phyloP scores from a whole-genome alignment of 2,888 invertebrate genomes.

The Cyaniris semiargus region DNA sequence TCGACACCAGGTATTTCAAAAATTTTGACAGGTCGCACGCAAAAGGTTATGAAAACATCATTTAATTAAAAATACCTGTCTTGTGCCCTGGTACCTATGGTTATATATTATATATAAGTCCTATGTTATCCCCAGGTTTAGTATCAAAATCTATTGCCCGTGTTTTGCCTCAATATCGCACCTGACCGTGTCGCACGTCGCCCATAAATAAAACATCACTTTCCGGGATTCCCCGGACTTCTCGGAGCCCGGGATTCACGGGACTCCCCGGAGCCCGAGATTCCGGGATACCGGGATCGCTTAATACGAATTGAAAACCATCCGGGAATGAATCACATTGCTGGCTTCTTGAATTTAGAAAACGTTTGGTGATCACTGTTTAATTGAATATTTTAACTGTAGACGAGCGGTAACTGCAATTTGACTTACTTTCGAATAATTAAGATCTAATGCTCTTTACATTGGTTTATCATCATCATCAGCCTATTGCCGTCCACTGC shows the following conservation, averaged over 20 bases:
- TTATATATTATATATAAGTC: neutral
- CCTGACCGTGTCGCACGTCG: neutral
- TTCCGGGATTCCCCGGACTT: neutral
- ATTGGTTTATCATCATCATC: too few relatives aligned
- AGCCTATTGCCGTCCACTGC: too few relatives aligned
- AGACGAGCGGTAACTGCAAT: neutral
- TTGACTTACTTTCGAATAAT: neutral
- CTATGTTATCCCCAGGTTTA: neutral
- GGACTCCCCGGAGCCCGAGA: neutral
- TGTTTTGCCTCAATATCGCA: neutral
- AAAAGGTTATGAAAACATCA: too few relatives aligned
- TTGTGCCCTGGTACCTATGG: neutral
- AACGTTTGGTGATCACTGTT: neutral
- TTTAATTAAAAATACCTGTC: too few relatives aligned
- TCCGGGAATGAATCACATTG: neutral
- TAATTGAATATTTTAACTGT: conserved; percentile 2
- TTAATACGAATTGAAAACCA: conserved; percentile 11
- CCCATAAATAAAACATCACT: conserved; percentile 6
- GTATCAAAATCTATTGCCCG: neutral
- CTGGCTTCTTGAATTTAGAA: conserved; percentile 11
- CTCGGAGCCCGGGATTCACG: neutral
- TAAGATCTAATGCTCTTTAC: neutral
- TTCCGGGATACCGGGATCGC: neutral
- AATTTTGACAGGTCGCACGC: too few relatives aligned
- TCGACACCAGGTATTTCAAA: too few relatives aligned